Percentiles rank a stretch among this genome's conserved stretches.
phyloP scores from a whole-genome alignment of 2,797 vertebrate genomes.

The Catostomus latipinnis region DNA sequence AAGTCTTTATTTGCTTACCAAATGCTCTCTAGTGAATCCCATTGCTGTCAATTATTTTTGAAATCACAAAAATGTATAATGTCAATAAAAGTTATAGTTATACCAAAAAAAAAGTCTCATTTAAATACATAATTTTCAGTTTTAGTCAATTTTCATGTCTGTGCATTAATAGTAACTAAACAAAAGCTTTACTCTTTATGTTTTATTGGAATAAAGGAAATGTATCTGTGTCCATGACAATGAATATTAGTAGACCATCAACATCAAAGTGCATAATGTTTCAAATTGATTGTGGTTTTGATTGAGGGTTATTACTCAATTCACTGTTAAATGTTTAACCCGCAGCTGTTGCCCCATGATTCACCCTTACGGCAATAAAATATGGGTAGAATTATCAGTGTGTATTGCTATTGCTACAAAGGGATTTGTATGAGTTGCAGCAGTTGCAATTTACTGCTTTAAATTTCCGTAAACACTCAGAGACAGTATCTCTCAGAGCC shows the following conservation, averaged over 20 bases:
- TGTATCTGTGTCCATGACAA: background rate
- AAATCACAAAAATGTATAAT: no score
- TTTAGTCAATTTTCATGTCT: no score
- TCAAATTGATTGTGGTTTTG: constrained; percentile 7
- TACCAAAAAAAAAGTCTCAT: no score
- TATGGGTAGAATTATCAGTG: background rate
- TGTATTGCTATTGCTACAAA: background rate
- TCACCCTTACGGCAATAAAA: constrained; percentile 4
- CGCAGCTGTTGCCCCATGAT: constrained; percentile 2
- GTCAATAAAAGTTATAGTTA: no score
- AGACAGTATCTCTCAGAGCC: constrained; percentile 2
- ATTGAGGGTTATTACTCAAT: background rate
- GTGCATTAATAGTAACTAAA: background rate
- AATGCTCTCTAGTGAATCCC: no score
- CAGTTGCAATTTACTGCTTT: background rate
- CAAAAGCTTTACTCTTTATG: background rate
- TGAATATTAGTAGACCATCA: background rate
- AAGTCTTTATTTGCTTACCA: no score
- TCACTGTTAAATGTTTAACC: background rate
- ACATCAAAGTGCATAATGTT: background rate
- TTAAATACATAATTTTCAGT: no score
- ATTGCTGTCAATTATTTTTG: no score
- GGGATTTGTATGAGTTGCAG: background rate
- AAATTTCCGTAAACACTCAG: background rate
- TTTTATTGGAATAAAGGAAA: background rate